phyloP scores from a whole-genome alignment of 2,888 invertebrate genomes.

The Sussaba pulchella region DNA sequence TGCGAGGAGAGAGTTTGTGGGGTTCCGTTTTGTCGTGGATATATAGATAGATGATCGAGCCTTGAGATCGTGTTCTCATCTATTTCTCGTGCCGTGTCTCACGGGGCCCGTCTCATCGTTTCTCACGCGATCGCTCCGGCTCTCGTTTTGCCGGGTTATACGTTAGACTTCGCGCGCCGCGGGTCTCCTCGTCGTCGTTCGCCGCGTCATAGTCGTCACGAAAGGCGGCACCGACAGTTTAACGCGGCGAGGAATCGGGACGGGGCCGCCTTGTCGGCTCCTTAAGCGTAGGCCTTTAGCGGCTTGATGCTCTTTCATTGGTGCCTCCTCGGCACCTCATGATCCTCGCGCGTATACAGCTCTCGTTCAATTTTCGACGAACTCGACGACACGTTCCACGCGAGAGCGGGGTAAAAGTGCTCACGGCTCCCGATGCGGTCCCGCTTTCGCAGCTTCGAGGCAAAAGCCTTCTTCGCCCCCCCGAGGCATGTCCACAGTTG shows the following conservation, averaged over 20 bases:
- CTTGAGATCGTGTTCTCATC: constrained; percentile 52
- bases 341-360: constrained; percentile 13
- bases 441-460: background rate
- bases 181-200: constrained; percentile 15
- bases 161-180: background rate
- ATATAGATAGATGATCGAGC: constrained; percentile 39
- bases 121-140: constrained; percentile 58
- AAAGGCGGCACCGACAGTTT: constrained; percentile 67
- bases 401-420: constrained; percentile 44
- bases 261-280: constrained; percentile 64
- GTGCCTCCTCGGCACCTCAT: constrained; percentile 28
- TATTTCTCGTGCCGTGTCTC: constrained; percentile 46
- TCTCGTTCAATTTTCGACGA: constrained; percentile 66
- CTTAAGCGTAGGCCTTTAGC: constrained; percentile 66
- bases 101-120: constrained; percentile 61
- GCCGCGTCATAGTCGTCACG: constrained; percentile 61
- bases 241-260: constrained; percentile 54
- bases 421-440: constrained; percentile 31
- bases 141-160: constrained; percentile 15
- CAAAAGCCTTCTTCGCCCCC: constrained; percentile 1
- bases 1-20: constrained; percentile 7
- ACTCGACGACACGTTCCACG: constrained; percentile 70
- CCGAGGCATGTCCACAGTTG: constrained; percentile 21
- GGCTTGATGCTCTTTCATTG: constrained; percentile 58
- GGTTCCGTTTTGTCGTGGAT: constrained; percentile 8